phyloP scores from a whole-genome alignment of 92 coral and sea anemone species.

The Epizoanthus fatuus region DNA sequence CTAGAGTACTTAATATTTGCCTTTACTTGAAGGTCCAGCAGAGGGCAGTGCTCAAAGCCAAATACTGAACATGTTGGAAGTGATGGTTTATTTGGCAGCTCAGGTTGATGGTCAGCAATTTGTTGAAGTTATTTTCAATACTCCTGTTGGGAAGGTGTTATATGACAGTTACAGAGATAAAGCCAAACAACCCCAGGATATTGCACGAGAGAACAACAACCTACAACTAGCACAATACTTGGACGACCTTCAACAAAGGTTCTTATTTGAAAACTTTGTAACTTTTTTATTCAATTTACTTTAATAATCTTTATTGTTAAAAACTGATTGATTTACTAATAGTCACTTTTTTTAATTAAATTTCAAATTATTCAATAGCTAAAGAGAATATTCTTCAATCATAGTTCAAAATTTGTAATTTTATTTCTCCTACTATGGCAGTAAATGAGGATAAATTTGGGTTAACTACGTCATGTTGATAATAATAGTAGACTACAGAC shows the following conservation, averaged over 20 bases:
- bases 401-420: not conserved
- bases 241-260: constrained; percentile 30
- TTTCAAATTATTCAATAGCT: too few relatives aligned
- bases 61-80: constrained; percentile 17
- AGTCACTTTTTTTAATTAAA: too few relatives aligned
- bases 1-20: not conserved
- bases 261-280: too few relatives aligned
- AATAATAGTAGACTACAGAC: too few relatives aligned
- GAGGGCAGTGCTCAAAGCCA: not conserved
- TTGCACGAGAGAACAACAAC: constrained; percentile 17
- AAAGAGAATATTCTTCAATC: too few relatives aligned
- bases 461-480: too few relatives aligned
- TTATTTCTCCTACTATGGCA: not conserved
- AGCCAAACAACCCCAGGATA: constrained; percentile 8
- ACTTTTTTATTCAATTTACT: too few relatives aligned
- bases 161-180: constrained; percentile 7
- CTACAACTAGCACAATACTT: not conserved
- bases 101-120: constrained; percentile 22
- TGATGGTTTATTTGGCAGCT: constrained; percentile 37
- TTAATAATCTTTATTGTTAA: too few relatives aligned
- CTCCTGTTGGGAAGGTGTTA: constrained; percentile 16
- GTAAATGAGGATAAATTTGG: too few relatives aligned
- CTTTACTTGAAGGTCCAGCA: not conserved
- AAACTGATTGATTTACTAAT: too few relatives aligned
- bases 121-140: constrained; percentile 19